Conservation (phyloP, 2,888 invertebrate genomes). For the Brenthis hecate region DNA sequence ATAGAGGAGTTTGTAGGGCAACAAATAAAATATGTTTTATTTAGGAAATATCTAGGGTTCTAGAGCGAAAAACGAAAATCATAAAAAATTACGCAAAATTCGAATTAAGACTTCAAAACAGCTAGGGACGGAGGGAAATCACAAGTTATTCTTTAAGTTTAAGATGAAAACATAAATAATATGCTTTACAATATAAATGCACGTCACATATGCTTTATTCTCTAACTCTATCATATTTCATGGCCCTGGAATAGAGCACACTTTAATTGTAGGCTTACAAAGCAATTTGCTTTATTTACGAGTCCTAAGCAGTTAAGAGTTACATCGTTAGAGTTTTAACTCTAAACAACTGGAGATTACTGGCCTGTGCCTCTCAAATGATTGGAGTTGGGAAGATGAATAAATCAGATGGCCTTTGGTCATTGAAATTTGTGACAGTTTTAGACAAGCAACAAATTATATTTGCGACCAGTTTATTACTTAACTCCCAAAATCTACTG, state of each 20-base stretch:
- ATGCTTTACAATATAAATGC: background rate
- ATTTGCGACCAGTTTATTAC: background rate
- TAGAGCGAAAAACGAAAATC: no score
- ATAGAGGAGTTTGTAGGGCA: no score
- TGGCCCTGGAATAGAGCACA: constrained; percentile 39
- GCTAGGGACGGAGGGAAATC: no score
- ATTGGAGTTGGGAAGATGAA: constrained; percentile 24
- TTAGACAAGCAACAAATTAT: constrained; percentile 1
- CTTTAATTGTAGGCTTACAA: constrained; percentile 42
- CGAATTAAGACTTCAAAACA: no score
- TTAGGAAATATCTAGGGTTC: no score
- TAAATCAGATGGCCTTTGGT: constrained; percentile 32
- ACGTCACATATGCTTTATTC: no score
- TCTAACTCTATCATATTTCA: constrained; percentile 19
- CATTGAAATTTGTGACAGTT: constrained; percentile 10
- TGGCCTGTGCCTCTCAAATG: constrained; percentile 27
- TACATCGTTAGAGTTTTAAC: constrained; percentile 38
- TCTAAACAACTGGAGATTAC: constrained; percentile 39
- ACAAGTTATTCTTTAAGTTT: no score
- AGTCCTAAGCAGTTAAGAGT: constrained; percentile 50
- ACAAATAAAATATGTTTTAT: no score
- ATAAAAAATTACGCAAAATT: no score
- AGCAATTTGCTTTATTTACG: constrained; percentile 64
- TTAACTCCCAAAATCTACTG: background rate
- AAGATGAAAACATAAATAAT: background rate